phyloP scores from a whole-genome alignment of 2,888 invertebrate species.

The Cryptocephalus moraei region DNA sequence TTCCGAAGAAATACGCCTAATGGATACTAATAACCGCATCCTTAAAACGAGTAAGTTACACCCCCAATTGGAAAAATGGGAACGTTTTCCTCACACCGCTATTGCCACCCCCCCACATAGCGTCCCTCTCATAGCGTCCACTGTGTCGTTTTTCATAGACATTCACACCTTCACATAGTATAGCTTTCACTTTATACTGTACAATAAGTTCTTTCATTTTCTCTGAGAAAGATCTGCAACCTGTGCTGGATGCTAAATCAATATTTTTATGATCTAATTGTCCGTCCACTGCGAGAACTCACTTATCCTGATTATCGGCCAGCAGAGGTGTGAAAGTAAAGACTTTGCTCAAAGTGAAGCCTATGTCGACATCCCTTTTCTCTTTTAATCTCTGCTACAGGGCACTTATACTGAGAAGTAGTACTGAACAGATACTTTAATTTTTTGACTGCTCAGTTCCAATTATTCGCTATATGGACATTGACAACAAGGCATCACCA shows the following conservation, averaged over 20 bases:
- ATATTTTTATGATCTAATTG: constrained; percentile 98
- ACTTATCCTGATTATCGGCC: constrained; percentile 96
- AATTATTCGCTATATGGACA: constrained; percentile 98
- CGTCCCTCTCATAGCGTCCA: too few species aligned
- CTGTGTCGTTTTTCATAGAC: too few species aligned
- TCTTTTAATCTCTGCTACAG: constrained; percentile 96
- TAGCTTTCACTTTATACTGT: constrained; percentile 98
- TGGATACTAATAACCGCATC: too few species aligned
- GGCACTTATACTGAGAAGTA: constrained; percentile 98
- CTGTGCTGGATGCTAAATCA: constrained; percentile 95
- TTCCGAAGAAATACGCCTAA: too few species aligned
- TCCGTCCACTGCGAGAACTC: constrained; percentile 95
- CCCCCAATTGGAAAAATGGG: too few species aligned
- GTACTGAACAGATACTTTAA: constrained; percentile 94
- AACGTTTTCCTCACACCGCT: too few species aligned
- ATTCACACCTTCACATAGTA: too few species aligned
- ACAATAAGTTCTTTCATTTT: constrained; percentile 98
- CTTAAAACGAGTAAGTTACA: too few species aligned
- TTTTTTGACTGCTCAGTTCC: constrained; percentile 95
- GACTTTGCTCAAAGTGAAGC: constrained; percentile 94
- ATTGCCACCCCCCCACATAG: too few species aligned
- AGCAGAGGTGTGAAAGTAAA: constrained; percentile 89
- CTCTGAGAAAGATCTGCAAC: constrained; percentile 88
- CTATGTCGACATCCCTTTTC: constrained; percentile 94
- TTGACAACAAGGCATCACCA: constrained; percentile 95